These are phyloP conservation scores for Lasioglossum albipes DNA, from an alignment of 1,140 invertebrate species.

Conservation along the genomic window DNA sequence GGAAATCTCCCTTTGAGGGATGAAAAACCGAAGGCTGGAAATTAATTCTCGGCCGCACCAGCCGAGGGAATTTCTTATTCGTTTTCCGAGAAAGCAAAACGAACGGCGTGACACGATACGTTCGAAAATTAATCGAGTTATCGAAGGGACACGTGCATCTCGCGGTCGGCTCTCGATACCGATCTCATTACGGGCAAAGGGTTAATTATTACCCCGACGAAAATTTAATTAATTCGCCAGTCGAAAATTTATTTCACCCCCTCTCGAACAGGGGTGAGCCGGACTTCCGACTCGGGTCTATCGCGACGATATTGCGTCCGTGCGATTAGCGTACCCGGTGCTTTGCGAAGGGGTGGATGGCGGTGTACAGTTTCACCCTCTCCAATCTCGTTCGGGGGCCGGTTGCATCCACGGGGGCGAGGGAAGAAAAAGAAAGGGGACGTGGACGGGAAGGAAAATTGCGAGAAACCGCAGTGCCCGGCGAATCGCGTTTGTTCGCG, in stretches of 20 bases:
- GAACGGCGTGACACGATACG: constrained; percentile 5
- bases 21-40: background rate
- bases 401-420: background rate
- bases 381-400: background rate
- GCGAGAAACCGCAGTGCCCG: constrained; percentile 3
- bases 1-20: background rate
- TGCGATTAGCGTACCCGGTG: background rate
- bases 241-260: constrained; percentile 57
- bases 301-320: constrained; percentile 10
- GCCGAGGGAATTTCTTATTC: background rate
- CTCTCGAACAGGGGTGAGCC: background rate
- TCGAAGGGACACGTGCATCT: constrained; percentile 13
- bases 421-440: background rate
- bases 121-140: constrained; percentile 43
- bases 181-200: constrained; percentile 47
- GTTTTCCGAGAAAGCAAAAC: background rate
- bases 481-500: constrained; percentile 16
- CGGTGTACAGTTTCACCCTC: too few relatives aligned
- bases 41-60: background rate
- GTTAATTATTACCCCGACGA: constrained; percentile 57
- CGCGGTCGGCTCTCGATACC: background rate
- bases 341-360: background rate
- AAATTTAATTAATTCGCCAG: constrained; percentile 58
- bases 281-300: background rate
- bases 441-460: background rate